These are phyloP conservation scores for Bellardia bayeri DNA, from an alignment of 2,888 invertebrate species.

Conservation along the genomic window DNA sequence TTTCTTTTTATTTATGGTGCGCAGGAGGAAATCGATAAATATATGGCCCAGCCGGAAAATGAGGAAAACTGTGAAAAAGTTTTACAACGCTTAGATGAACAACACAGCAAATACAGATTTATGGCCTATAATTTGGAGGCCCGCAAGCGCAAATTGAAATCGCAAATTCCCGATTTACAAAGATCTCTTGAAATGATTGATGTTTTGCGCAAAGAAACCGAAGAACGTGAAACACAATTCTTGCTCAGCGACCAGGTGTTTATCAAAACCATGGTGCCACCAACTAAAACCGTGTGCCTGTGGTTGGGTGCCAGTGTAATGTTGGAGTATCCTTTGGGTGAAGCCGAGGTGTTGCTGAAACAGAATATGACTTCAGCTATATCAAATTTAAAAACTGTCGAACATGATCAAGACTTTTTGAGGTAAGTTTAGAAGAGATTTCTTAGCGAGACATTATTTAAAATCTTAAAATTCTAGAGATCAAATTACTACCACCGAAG, in stretches of 20 bases:
- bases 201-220: constrained; percentile 92
- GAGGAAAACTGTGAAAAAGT: constrained; percentile 93
- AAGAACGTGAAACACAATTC: constrained; percentile 93
- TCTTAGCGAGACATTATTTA: not conserved
- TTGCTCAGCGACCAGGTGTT: constrained; percentile 96
- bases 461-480: constrained; percentile 86
- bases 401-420: constrained; percentile 96
- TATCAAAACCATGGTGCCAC: constrained; percentile 92
- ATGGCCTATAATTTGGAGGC: constrained; percentile 97
- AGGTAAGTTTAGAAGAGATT: constrained; percentile 85
- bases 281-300: constrained; percentile 94
- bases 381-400: constrained; percentile 92
- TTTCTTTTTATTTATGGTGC: constrained; percentile 44
- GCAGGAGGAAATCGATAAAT: constrained; percentile 97
- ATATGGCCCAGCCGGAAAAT: constrained; percentile 93
- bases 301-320: constrained; percentile 97
- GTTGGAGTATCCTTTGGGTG: constrained; percentile 97
- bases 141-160: constrained; percentile 93
- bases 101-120: constrained; percentile 97
- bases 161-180: constrained; percentile 97
- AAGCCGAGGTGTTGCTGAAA: constrained; percentile 92
- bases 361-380: constrained; percentile 94
- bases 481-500: constrained; percentile 99
- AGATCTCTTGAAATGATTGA: constrained; percentile 96
- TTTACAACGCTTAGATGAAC: constrained; percentile 94